Evolutionary conservation across 2,797 vertebrate species (phyloP), one percentile per base, ranked within the genome.

Genomic region (Epinephelus awoara): DNA sequence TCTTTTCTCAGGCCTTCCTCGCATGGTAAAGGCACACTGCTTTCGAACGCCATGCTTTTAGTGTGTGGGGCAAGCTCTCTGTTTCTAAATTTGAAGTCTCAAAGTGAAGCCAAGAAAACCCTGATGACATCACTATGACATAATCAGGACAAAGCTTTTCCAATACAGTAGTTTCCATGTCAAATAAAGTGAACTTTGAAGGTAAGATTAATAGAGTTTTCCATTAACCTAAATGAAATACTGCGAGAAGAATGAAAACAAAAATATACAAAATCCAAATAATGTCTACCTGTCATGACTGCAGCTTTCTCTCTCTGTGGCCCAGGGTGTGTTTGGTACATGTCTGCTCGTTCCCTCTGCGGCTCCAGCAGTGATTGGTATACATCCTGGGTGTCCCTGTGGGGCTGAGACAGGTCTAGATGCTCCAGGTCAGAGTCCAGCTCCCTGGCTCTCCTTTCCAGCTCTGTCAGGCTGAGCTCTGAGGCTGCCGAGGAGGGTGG

Each of bases 401-500:
- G 90, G 27, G 91, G 87, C 85, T 91, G 90, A 29, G 92, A 93
- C 56, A 94, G 87, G 62, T 94, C 93, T 0, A 95, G 65, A 25
- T 95, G 93, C 72, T 94, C 92, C 76, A 95, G 84, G 75, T 95
- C 93, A 1, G 90, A 92, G 83, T 95, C 95, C 52, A 95, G 81
- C 80, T 95, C 94, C 78, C 90, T 85, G 66, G 93, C 94, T 84
- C 94, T 86, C 71, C 91, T 91, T 70, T 95, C 96, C 56, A 96
- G 75, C 78, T 96, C 95, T 2, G 94, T 89, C 49, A 95, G 86
- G 79, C 94, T 95, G 64, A 95, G 90, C 82, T 95, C 95, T 0
- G 96, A 96, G 58, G 95, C 95, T 4, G 95, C 93, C 0, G 93
- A 92, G 17, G 96, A 96, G 0, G 95, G 94, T 0, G 96, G 95